Conservation (phyloP, 2,113 vertebrate genomes). For the Thamnophis sirtalis region DNA sequence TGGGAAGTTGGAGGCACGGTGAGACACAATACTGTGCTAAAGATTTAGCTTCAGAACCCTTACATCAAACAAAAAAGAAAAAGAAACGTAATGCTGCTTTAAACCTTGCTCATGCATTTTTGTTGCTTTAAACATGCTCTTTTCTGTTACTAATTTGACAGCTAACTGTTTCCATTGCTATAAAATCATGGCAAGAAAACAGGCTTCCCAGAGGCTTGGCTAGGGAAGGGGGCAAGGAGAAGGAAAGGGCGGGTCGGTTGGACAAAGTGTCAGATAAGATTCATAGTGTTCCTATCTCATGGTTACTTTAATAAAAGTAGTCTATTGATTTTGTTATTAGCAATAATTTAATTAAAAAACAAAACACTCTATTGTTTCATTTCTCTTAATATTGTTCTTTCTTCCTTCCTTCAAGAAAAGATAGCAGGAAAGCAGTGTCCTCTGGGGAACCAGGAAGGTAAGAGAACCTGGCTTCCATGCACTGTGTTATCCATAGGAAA, state of each 20-base stretch:
- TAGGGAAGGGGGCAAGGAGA: conserved; percentile 36
- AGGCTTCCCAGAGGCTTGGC: conserved; percentile 65
- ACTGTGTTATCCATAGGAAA: conserved; percentile 68
- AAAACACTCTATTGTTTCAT: conserved; percentile 82
- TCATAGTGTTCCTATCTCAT: conserved; percentile 76
- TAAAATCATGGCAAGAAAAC: conserved; percentile 69
- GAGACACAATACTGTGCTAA: conserved; percentile 52
- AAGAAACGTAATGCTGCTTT: conserved; percentile 65
- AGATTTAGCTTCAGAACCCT: conserved; percentile 62
- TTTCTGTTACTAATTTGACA: conserved; percentile 70
- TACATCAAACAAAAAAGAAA: conserved; percentile 29
- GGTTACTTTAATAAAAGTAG: conserved; percentile 78
- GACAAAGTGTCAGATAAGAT: conserved; percentile 70
- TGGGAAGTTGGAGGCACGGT: conserved; percentile 61
- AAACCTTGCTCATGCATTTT: conserved; percentile 68
- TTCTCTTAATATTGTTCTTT: conserved; percentile 77
- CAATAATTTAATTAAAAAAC: conserved; percentile 82
- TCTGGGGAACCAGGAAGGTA: conserved; percentile 65
- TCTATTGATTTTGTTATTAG: conserved; percentile 77
- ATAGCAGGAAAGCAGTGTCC: conserved; percentile 70
- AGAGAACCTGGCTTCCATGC: conserved; percentile 68
- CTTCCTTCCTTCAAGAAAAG: conserved; percentile 77
- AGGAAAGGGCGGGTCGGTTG: background rate
- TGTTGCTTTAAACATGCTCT: conserved; percentile 74
- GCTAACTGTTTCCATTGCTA: conserved; percentile 75